phyloP scores from a whole-genome alignment of 2,888 invertebrate species.

The Pterostichus madidus region DNA sequence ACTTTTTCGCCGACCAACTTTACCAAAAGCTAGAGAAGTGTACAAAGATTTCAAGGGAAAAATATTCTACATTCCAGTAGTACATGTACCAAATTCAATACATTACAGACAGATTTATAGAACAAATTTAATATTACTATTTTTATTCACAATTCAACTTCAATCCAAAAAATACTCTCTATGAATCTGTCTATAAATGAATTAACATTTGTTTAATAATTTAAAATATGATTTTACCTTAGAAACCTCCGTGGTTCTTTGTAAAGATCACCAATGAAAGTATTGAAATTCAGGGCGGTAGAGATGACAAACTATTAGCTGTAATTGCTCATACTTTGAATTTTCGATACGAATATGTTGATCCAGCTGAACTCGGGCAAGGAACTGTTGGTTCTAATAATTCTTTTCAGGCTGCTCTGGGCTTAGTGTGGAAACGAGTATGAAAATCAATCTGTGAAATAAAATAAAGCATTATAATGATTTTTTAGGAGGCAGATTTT shows the following conservation, averaged over 20 bases:
- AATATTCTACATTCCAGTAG: constrained; percentile 84
- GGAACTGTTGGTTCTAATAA: constrained; percentile 84
- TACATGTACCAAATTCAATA: constrained; percentile 79
- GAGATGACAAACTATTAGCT: constrained; percentile 85
- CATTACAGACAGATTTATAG: too few relatives aligned
- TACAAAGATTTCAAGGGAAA: constrained; percentile 84
- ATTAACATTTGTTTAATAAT: constrained; percentile 7
- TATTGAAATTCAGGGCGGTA: constrained; percentile 83
- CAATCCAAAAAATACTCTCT: too few relatives aligned
- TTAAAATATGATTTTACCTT: constrained; percentile 64
- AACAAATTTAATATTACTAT: too few relatives aligned
- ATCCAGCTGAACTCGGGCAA: constrained; percentile 83
- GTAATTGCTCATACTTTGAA: constrained; percentile 84
- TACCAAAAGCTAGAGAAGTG: constrained; percentile 82
- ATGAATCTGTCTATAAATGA: too few relatives aligned
- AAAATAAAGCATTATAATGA: not conserved
- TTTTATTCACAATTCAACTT: too few relatives aligned
- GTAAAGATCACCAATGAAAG: constrained; percentile 82
- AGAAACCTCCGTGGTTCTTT: constrained; percentile 89
- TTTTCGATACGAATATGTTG: constrained; percentile 86
- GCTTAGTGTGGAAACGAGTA: constrained; percentile 85
- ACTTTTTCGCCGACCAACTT: constrained; percentile 83
- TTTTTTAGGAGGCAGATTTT: constrained; percentile 83
- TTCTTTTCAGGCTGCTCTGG: constrained; percentile 86
- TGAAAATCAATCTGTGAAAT: constrained; percentile 52